Evolutionary conservation across 2,113 vertebrate genomes (phyloP).

Genomic region (Cyprinodon variegatus): DNA sequence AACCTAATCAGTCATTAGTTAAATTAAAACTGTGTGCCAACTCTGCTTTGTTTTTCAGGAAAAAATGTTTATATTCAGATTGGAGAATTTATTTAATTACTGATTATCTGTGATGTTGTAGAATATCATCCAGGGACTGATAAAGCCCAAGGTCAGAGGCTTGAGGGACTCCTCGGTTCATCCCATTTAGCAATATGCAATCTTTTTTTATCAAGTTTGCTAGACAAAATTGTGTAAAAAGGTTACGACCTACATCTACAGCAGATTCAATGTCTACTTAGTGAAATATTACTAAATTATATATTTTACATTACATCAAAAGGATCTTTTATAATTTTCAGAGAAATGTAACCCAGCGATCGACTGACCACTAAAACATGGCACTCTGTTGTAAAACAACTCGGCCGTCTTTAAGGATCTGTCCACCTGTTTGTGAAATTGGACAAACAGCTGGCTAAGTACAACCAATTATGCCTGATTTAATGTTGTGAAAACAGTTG

Average conservation of each 20-base stretch:
- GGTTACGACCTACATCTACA: not conserved
- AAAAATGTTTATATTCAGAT: not conserved
- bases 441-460: slow-evolving; percentile 11
- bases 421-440: slow-evolving; percentile 10
- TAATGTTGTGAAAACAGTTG: slow-evolving; percentile 18
- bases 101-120: not conserved
- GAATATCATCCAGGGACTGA: too few species aligned
- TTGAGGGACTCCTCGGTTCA: slow-evolving; percentile 1
- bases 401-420: slow-evolving; percentile 7
- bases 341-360: not conserved
- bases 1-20: too few species aligned
- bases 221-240: too few species aligned
- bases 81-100: not conserved
- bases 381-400: not conserved
- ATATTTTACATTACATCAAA: not conserved
- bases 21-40: too few species aligned
- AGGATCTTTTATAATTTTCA: not conserved
- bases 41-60: too few species aligned
- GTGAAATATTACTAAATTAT: not conserved
- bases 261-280: not conserved
- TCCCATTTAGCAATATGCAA: not conserved
- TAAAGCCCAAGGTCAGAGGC: not conserved
- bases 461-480: slow-evolving; percentile 12
- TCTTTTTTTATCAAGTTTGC: too few species aligned
- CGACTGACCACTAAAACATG: not conserved